Evolutionary conservation across 2,888 invertebrate species (phyloP).

Genomic region (Protophormia terraenovae): DNA sequence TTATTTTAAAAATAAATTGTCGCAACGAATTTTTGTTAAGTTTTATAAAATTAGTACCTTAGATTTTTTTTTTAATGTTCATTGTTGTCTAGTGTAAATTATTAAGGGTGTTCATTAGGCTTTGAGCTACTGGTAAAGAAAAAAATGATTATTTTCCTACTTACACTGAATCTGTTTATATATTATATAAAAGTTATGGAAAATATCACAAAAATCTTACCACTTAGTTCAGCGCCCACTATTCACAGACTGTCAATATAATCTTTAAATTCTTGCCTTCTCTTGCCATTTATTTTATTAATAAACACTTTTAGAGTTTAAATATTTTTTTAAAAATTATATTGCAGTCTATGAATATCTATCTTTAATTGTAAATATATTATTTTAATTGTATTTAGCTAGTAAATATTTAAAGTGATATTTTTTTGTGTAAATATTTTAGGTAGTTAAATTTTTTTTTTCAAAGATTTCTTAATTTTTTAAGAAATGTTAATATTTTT

Average conservation of each 20-base stretch:
- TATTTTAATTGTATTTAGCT: neutral
- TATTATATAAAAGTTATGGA: no score
- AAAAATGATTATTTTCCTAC: no score
- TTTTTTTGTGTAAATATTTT: conserved; percentile 41
- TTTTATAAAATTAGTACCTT: neutral
- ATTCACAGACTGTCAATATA: neutral
- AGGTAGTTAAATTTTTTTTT: conserved; percentile 52
- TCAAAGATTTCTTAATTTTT: conserved; percentile 42
- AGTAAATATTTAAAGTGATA: conserved; percentile 33
- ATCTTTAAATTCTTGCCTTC: neutral
- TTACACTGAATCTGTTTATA: no score
- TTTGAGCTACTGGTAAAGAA: no score
- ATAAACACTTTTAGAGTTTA: neutral
- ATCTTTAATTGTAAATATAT: conserved; percentile 20
- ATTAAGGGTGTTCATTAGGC: conserved; percentile 25
- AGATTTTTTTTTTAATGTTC: neutral
- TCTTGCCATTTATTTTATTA: neutral
- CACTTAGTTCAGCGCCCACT: no score
- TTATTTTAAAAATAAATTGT: no score
- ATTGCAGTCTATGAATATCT: conserved; percentile 3
- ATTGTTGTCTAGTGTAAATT: conserved; percentile 32
- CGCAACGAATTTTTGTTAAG: no score
- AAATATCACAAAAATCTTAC: no score
- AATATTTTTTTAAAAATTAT: neutral
- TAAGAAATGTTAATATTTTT: conserved; percentile 6